Base-by-base conservation (phyloP, 1,140 invertebrate species). In the Tachypleus tridentatus region DNA sequence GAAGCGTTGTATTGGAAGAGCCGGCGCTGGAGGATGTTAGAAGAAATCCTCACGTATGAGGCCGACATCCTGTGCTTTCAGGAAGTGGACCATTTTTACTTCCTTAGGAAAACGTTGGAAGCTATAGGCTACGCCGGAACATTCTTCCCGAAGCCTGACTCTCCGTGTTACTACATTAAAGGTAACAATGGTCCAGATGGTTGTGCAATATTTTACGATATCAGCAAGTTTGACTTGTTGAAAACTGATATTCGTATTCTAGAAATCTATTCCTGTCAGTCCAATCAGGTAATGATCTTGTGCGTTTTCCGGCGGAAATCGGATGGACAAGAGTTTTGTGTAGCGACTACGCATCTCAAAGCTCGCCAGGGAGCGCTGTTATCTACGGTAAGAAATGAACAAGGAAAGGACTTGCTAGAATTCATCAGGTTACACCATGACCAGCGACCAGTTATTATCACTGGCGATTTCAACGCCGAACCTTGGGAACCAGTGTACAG, bases 401-500 rank as follows among this genome's bases (percentile, higher is more conserved):
- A 91, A 76, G 87, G 87, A 5, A 84, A 84, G 73, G 87, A 87
- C 76, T 73, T 89, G 10, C 72, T 87, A 6, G 77, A 82, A 6
- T 86, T 85, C 66, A 74, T 89, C 0, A 72, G 76, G 49, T 29
- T 73, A 11, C 73, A 78, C n/a, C 63, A 69, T 48, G 60, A 58
- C 4, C 76, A 79, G 48, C 68, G 70, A 51, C 85, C 87, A 1
- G 71, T 87, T 0, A 76, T 91, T 48, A 68, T 89, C 3, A 86
- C 84, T 70, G 88, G 88, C 1, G 88, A 91, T 72, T 89, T 91
- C 70, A 91, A 91, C 76, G 88, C 87, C 0, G 86, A 87, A 73
- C 86, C 86, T 0, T 78, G 72, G 4, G 87, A 90, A 74, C 84
- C 85, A 5, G 82, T 89, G 8, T 88, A 89, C 71, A 62, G 62